Conservation (phyloP, 2,113 vertebrate species). For the Pollimyrus isidori region DNA sequence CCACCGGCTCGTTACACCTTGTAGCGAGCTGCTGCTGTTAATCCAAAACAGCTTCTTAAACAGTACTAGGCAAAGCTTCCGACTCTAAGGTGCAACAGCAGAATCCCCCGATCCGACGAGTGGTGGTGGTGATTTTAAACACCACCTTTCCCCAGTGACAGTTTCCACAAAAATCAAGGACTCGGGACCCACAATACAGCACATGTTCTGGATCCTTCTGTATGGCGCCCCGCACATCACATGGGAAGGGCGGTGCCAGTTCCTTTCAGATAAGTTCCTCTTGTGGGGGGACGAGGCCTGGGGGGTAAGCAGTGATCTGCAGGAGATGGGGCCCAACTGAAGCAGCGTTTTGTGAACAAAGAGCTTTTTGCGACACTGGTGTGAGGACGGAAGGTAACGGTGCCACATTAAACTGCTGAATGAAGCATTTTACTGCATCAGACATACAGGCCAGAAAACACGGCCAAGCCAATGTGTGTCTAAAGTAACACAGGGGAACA, state of each 20-base stretch:
- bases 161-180: background rate
- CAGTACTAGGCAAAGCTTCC: background rate
- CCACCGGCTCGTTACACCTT: background rate
- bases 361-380: background rate
- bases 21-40: background rate
- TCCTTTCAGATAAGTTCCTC: background rate
- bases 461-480: background rate
- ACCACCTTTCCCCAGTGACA: background rate
- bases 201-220: background rate
- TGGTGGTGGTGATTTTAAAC: background rate
- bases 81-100: background rate
- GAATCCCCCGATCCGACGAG: background rate
- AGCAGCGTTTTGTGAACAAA: background rate
- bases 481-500: background rate
- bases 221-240: background rate
- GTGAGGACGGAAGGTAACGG: background rate
- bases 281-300: background rate
- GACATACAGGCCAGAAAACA: background rate
- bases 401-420: background rate
- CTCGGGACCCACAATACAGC: background rate
- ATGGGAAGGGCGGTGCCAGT: background rate
- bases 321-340: background rate
- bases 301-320: background rate
- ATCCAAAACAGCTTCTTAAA: background rate
- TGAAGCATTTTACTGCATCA: background rate